These are phyloP conservation scores for Gadus chalcogrammus DNA, from an alignment of 2,113 vertebrate genomes.

Conservation along the genomic window DNA sequence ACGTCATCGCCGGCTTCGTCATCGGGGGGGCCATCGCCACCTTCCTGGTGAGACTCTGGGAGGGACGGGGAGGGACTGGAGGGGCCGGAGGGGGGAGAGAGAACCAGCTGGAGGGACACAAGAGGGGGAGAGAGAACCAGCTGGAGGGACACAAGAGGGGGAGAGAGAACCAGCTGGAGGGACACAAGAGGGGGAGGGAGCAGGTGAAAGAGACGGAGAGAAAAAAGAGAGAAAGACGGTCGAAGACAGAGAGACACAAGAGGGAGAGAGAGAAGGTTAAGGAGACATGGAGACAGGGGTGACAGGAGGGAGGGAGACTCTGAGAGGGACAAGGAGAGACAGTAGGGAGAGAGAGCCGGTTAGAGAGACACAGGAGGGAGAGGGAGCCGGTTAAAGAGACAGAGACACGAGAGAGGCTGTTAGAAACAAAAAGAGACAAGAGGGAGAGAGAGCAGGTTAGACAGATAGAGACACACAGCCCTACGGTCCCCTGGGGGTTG, in stretches of 20 bases:
- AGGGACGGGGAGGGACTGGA: too few relatives aligned
- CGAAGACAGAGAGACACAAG: too few relatives aligned
- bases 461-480: too few relatives aligned
- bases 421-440: neutral
- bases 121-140: neutral
- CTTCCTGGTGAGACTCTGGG: conserved; percentile 84
- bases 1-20: conserved; percentile 95
- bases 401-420: neutral
- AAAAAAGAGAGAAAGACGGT: neutral
- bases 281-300: too few relatives aligned
- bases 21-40: conserved; percentile 91
- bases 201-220: neutral
- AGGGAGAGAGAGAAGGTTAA: too few relatives aligned
- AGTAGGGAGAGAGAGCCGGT: too few relatives aligned
- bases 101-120: neutral
- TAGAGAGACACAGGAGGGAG: neutral
- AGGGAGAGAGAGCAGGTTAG: neutral
- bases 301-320: too few relatives aligned
- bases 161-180: neutral
- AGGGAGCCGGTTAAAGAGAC: neutral
- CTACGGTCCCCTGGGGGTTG: neutral
- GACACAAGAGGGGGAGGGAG: too few relatives aligned
- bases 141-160: too few relatives aligned
- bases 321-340: too few relatives aligned
- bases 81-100: neutral